Conservation (phyloP, 2,797 vertebrate species). For the Pangasius djambal region DNA sequence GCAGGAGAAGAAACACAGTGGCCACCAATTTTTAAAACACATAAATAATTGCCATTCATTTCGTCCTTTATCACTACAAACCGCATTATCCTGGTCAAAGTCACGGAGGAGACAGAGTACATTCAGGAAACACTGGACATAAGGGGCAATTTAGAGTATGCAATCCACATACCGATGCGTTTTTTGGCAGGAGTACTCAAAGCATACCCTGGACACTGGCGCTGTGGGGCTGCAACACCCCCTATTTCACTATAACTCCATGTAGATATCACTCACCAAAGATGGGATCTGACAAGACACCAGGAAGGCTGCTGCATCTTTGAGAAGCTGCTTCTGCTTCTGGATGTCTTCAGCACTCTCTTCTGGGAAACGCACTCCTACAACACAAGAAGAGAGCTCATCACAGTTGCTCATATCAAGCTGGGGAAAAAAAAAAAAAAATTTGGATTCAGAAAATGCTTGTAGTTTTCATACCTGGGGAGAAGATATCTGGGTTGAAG, state of each 20-base stretch:
- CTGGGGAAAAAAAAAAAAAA: neutral
- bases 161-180: neutral
- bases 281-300: conserved; percentile 95
- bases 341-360: conserved; percentile 84
- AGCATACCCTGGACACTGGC: neutral
- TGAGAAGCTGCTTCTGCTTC: conserved; percentile 96
- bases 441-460: neutral
- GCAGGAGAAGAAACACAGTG: neutral
- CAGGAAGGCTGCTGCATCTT: conserved; percentile 91
- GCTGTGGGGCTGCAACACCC: too few relatives aligned
- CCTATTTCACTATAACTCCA: neutral
- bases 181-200: neutral
- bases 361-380: conserved; percentile 93
- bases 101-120: too few relatives aligned
- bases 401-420: neutral
- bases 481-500: conserved; percentile 98
- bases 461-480: conserved; percentile 80
- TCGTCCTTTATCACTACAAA: neutral
- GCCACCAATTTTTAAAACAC: neutral
- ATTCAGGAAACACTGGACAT: neutral
- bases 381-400: conserved; percentile 22
- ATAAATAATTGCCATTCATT: neutral
- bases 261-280: conserved; percentile 81
- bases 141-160: neutral
- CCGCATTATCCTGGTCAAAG: neutral